These are phyloP conservation scores for Mus spretus DNA, from an alignment of 2,797 vertebrate genomes.

Conservation along the genomic window DNA sequence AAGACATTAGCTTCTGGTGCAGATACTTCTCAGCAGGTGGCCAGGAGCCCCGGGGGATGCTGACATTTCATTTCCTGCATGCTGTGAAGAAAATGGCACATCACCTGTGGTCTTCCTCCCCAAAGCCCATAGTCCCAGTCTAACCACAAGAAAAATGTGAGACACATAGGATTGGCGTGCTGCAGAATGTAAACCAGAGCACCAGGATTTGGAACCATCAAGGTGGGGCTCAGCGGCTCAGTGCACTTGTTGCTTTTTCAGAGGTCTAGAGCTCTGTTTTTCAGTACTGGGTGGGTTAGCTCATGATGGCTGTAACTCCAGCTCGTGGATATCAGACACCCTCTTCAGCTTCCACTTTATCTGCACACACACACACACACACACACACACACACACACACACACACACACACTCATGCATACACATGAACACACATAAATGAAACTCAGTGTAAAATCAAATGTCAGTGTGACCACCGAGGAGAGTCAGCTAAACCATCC, in stretches of 20 bases:
- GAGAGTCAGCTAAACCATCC: not conserved
- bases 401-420: not conserved
- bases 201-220: not conserved
- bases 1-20: not conserved
- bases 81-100: not conserved
- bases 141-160: conserved; percentile 10
- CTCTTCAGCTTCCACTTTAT: not conserved
- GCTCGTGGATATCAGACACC: not conserved
- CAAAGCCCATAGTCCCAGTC: not conserved
- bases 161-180: not conserved
- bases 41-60: not conserved
- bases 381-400: not conserved
- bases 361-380: not conserved
- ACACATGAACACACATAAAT: not conserved
- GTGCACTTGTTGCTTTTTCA: not conserved
- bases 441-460: not conserved
- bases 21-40: not conserved
- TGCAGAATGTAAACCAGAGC: conserved; percentile 12
- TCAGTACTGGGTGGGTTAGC: not conserved
- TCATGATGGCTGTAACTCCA: not conserved
- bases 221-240: not conserved
- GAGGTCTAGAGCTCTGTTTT: not conserved
- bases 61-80: not conserved
- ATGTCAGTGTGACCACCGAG: not conserved
- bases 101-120: not conserved